Percentiles rank a stretch among this genome's conserved stretches.
These are phyloP conservation scores for Camponotus vicinus DNA, from an alignment of 1,140 invertebrate species.

Conservation along the genomic window DNA sequence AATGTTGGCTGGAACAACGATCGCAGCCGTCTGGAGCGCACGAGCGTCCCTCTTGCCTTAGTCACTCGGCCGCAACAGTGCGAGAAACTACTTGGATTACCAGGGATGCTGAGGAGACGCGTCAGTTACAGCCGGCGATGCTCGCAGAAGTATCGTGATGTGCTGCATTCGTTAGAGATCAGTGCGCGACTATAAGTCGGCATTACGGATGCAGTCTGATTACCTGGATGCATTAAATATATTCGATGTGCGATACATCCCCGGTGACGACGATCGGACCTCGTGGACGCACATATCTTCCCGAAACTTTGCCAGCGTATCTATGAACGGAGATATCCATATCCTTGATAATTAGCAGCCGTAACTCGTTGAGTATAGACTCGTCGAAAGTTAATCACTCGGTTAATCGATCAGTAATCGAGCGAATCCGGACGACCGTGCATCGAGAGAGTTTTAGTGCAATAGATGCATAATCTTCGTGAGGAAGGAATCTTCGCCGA, in stretches of 20 bases:
- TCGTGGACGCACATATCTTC: not conserved
- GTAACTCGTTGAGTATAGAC: conserved; percentile 49
- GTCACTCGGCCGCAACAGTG: conserved; percentile 32
- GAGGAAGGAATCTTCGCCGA: not conserved
- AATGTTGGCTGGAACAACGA: conserved; percentile 49
- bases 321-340: not conserved
- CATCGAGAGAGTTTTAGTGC: too few relatives aligned
- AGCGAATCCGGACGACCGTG: conserved; percentile 1
- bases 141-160: not conserved
- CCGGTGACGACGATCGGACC: not conserved
- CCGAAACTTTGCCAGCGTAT: conserved; percentile 11
- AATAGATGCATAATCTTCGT: not conserved
- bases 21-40: conserved; percentile 52
- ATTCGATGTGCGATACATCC: not conserved
- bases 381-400: conserved; percentile 53
- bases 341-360: not conserved
- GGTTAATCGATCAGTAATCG: conserved; percentile 27
- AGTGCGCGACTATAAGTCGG: not conserved
- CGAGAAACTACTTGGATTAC: not conserved
- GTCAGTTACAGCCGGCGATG: conserved; percentile 19
- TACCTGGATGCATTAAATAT: not conserved
- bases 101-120: conserved; percentile 24
- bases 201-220: not conserved
- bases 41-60: conserved; percentile 37
- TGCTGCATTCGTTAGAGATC: not conserved